Base-by-base conservation (phyloP, 2,797 vertebrate genomes). In the Harpagifer antarcticus region DNA sequence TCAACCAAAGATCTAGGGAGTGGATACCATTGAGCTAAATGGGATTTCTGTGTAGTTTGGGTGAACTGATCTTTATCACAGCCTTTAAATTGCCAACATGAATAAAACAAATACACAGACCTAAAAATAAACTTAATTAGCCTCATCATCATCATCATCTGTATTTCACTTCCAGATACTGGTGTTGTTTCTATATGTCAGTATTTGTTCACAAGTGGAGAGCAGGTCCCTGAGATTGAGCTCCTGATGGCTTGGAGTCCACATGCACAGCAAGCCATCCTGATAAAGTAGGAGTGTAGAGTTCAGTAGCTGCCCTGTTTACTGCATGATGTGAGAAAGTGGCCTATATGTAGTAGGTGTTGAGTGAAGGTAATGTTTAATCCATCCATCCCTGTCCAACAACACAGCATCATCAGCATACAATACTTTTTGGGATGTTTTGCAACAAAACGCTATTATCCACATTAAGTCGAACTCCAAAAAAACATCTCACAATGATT, bases 181-280 rank as follows among this genome's bases (percentile, higher is more conserved):
- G 27, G 42, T 27, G 47, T 61, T 45, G 45, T 55, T 58, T 42
- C 11, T 48, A 27, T n/a, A 23, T 7, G 15, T 52, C 45, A 2
- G 23, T 49, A 23, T 19, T 44, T 50, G 10, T 50, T 49, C 63
- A 45, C 70, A 12, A 72, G 49, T 17, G n/a, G 47, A 72, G 50
- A 47, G 64, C 40, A 59, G 50, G 57, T 86, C 86, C 86, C 83
- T 84, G 83, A 87, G 82, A 78, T 62, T 47, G 55, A 77, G 58
- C 76, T 71, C 37, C 70, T 63, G 57, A 44, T 45, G 23, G 62
- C 73, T 42, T 50, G 16, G 31, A 68, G 64, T 54, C 62, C 33
- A 67, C 54, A 50, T n/a, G 37, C 19, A 68, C 55, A 47, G 47
- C 59, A 52, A 70, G 20, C 15, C 10, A 67, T 17, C 37, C 17